Evolutionary conservation across 2,888 invertebrate species (phyloP).

Genomic region (Polylopha cassiicola): DNA sequence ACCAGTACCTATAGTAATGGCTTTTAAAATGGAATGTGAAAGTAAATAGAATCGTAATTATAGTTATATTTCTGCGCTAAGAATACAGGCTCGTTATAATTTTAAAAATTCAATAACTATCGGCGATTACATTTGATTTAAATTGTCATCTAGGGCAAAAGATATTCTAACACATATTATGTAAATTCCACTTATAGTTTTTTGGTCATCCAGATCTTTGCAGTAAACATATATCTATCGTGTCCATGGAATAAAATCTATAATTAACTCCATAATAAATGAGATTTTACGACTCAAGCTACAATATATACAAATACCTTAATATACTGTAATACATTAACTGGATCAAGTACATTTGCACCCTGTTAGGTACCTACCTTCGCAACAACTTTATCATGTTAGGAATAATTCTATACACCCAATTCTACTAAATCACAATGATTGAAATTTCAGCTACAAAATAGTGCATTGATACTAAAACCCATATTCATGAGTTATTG

Average conservation of each 20-base stretch:
- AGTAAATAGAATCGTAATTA: slow-evolving; percentile 34
- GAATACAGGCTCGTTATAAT: too few relatives aligned
- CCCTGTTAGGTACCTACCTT: slow-evolving; percentile 36
- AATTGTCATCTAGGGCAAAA: too few relatives aligned
- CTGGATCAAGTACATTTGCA: slow-evolving; percentile 34
- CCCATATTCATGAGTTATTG: slow-evolving; percentile 23
- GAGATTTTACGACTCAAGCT: slow-evolving; percentile 28
- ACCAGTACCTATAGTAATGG: slow-evolving; percentile 40
- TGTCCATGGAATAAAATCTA: slow-evolving; percentile 10
- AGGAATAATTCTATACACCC: slow-evolving; percentile 21
- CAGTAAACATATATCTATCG: slow-evolving; percentile 9
- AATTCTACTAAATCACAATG: slow-evolving; percentile 21
- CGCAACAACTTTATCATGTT: slow-evolving; percentile 17
- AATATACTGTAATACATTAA: slow-evolving; percentile 51
- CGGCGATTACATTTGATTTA: too few relatives aligned
- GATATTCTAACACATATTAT: too few relatives aligned
- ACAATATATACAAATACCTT: slow-evolving; percentile 61
- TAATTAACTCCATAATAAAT: slow-evolving; percentile 16
- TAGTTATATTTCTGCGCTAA: slow-evolving; percentile 23
- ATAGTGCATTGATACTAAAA: slow-evolving; percentile 36
- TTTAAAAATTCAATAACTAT: slow-evolving; percentile 35
- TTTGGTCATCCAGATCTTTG: slow-evolving; percentile 26
- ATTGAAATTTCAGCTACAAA: slow-evolving; percentile 30
- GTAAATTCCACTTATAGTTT: slow-evolving; percentile 22
- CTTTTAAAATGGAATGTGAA: slow-evolving; percentile 53